A percentile compares a stretch with the other conserved stretches of the same genome.
Evolutionary conservation across 2,888 invertebrate genomes (phyloP).

Genomic region (Chromoteleia sp.): DNA sequence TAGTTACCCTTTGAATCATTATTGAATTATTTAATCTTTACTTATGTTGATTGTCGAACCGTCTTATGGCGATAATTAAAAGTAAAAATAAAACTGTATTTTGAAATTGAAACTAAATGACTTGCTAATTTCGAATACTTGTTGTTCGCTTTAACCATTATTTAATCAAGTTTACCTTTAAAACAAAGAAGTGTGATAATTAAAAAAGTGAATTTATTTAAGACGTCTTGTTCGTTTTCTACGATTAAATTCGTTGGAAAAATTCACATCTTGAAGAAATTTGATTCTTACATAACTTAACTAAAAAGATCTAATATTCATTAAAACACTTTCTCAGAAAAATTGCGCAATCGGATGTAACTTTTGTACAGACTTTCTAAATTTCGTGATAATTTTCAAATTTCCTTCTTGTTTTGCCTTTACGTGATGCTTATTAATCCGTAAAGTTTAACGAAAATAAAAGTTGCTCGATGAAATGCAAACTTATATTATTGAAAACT

Average conservation of each 20-base stretch:
- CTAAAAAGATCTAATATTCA: conserved; percentile 1
- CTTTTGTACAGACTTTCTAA: conserved; percentile 27
- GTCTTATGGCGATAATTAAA: conserved; percentile 2
- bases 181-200: neutral
- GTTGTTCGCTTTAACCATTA: neutral
- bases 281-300: conserved; percentile 14
- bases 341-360: conserved; percentile 38
- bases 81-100: conserved; percentile 9
- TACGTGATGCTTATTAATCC: neutral
- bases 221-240: neutral
- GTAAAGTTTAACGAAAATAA: conserved; percentile 23
- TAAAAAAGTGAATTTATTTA: conserved; percentile 15
- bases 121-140: conserved; percentile 9
- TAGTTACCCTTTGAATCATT: conserved; percentile 2
- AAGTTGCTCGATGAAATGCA: conserved; percentile 5
- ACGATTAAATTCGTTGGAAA: neutral
- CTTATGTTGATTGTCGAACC: conserved; percentile 11
- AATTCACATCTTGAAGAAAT: neutral
- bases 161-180: conserved; percentile 16
- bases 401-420: conserved; percentile 17
- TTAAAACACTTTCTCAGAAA: conserved; percentile 45
- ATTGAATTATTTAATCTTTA: conserved; percentile 12
- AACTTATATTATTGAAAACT: neutral
- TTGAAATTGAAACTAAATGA: conserved; percentile 22
- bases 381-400: conserved; percentile 36